phyloP scores from a whole-genome alignment of 2,797 vertebrate genomes.

The Prionace glauca region DNA sequence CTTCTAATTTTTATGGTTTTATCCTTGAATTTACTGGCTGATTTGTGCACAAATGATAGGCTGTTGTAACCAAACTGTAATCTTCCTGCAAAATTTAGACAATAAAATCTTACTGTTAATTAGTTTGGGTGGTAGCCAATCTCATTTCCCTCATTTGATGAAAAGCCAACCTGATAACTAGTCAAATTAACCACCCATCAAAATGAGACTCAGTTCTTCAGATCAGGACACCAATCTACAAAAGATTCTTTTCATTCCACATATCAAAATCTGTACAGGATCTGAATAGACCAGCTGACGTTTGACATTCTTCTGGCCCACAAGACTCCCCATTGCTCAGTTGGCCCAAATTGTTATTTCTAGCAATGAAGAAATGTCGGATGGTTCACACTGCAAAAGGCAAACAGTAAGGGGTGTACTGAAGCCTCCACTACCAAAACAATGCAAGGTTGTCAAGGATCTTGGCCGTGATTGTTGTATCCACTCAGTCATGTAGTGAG shows the following conservation, averaged over 20 bases:
- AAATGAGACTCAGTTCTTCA: not conserved
- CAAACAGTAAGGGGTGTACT: not conserved
- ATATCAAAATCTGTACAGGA: not conserved
- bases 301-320: not conserved
- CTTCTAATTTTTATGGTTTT: not conserved
- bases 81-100: not conserved
- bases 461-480: not conserved
- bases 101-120: not conserved
- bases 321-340: not conserved
- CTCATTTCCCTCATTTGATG: not conserved
- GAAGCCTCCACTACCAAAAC: not conserved
- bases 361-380: not conserved
- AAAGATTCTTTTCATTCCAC: not conserved
- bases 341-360: not conserved
- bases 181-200: not conserved
- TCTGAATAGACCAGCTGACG: not conserved
- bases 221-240: not conserved
- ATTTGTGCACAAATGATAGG: not conserved
- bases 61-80: not conserved
- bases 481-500: not conserved
- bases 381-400: not conserved
- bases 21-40: not conserved
- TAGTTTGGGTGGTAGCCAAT: not conserved
- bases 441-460: not conserved
- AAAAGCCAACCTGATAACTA: not conserved